Evolutionary conservation across 1,140 invertebrate genomes (phyloP), one percentile per base, ranked within the genome.

Genomic region (Chymomyza costata): DNA sequence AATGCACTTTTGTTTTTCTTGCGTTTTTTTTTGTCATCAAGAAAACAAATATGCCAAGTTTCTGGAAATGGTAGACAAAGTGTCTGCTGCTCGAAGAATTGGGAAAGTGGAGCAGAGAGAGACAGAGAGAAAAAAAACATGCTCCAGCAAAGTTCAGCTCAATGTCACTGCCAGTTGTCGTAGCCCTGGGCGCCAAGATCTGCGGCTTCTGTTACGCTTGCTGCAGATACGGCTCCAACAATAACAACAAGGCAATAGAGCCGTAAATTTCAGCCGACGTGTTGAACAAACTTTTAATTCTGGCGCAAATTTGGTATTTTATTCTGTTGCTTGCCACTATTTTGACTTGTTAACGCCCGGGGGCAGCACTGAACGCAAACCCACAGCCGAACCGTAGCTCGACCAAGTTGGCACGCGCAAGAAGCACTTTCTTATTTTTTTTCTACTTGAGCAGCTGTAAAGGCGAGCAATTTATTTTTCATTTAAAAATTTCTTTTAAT

Each of bases 281-380:
- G 59, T 66, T 66, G 60, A 53, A 55, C 54, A 63, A 66, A 66
- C 30, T 66, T 66, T 66, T 64, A 64, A 66, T 66, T 66, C 55
- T 66, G 39, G 35, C 17, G 16, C 45, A 59, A 63, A 66, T 59
- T 63, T 50, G 49, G 44, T 63, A 54, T 50, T 66, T 59, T 63
- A 47, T 59, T 63, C 67, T 65, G 58, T 59, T 63, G 64, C 58
- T 73, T 63, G 39, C 53, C 49, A 55, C 57, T 65, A 45, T 74
- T 76, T 74, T 62, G 49, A 58, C 52, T 52, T 47, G 50, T 43
- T 51, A 56, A 40, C 8, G 21, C 21, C 21, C n/a, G n/a, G n/a
- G n/a, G n/a, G n/a, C n/a, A n/a, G 8, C 21, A 25, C 3, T 3
- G 21, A 25, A 25, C 8, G 21, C 21, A 25, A 25, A 8, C 3